Evolutionary conservation across 2,888 invertebrate genomes (phyloP).

Genomic region (Thera obeliscata): DNA sequence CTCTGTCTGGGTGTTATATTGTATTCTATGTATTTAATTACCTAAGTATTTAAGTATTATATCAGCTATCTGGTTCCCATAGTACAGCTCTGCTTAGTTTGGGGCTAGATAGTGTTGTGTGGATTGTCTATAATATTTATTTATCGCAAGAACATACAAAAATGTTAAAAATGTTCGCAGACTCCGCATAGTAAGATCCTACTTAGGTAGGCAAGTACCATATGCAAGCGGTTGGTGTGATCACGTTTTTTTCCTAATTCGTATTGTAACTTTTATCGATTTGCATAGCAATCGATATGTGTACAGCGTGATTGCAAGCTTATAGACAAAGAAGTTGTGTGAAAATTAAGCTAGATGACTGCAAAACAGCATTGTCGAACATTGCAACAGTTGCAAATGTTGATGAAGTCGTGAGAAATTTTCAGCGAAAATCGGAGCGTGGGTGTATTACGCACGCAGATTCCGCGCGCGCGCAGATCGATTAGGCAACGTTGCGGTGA

Average conservation of each 20-base stretch:
- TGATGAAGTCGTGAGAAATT: constrained; percentile 77
- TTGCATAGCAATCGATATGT: constrained; percentile 62
- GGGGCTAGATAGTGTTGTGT: too few species aligned
- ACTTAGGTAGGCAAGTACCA: constrained; percentile 28
- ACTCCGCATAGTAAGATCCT: constrained; percentile 46
- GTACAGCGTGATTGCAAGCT: constrained; percentile 51
- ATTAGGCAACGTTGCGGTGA: constrained; percentile 69
- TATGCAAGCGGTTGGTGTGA: constrained; percentile 40
- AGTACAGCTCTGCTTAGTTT: too few species aligned
- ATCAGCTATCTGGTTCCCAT: too few species aligned
- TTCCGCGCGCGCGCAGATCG: constrained; percentile 67
- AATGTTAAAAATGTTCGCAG: constrained; percentile 41
- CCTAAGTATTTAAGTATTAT: too few species aligned
- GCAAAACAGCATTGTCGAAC: constrained; percentile 63
- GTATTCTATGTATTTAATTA: too few species aligned
- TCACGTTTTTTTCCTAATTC: not conserved
- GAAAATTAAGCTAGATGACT: constrained; percentile 61
- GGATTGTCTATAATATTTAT: too few species aligned
- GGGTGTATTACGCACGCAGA: constrained; percentile 74
- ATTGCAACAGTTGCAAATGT: constrained; percentile 54
- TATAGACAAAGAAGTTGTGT: constrained; percentile 62
- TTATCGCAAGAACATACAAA: too few species aligned
- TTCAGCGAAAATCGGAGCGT: constrained; percentile 74
- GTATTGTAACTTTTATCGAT: constrained; percentile 56
- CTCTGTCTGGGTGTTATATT: too few species aligned